Evolutionary conservation across 2,113 vertebrate species (phyloP), one percentile per base, ranked within the genome.

Genomic region (Pachyramphus minor): DNA sequence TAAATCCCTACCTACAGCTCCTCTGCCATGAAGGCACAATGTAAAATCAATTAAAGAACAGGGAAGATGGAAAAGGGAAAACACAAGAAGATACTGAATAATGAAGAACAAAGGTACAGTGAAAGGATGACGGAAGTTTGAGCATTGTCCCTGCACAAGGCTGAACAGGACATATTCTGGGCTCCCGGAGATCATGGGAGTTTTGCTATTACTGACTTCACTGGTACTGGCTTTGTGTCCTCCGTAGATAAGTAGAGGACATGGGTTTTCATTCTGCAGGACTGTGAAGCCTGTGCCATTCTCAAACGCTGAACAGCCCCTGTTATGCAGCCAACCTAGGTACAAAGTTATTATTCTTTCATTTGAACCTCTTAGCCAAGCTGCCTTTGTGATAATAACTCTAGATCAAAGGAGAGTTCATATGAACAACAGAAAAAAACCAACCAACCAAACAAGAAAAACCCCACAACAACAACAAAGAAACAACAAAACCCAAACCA

Each of bases 1-100:
- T 92, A 92, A 93, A 90, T 95, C 72, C 62, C 58, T 85, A 69
- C 89, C 71, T 87, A 76, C 66, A 78, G 47, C 66, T 84, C 28
- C 66, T 95, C 81, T 84, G 37, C 91, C 66, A 68, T 27, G 33
- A 87, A 75, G 60, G 8, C 44, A 53, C 30, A 66, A 56, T 4
- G 5, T 14, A 75, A 53, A 96, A 92, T 86, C 72, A 88, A 86
- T 88, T 82, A 91, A 71, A 78, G 60, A 93, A 25, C 16, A 25
- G 22, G 5, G 17, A 71, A 90, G 55, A 72, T 4, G 3, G 55
- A 50, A 84, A 77, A 53, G 9, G 6, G 35, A 10, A 58, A 69
- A 80, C 67, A 1, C 3, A 81, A 74, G 35, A 59, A 44, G 52
- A 39, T 81, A 42, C 24, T 39, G 49, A 82, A 15, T 60, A 66